phyloP scores from a whole-genome alignment of 2,888 invertebrate species.

The Deilephila elpenor region DNA sequence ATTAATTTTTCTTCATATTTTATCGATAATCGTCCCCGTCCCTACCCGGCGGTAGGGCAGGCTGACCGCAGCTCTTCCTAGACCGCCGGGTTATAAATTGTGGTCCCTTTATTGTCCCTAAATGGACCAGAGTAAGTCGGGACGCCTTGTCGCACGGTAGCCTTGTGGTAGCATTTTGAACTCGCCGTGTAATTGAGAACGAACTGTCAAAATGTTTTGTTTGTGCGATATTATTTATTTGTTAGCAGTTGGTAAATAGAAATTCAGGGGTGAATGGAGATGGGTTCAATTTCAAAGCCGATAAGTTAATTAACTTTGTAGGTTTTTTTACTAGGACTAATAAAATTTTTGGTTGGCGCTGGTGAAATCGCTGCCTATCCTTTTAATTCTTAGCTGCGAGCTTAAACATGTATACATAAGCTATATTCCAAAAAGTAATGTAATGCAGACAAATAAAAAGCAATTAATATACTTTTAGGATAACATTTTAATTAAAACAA shows the following conservation, averaged over 20 bases:
- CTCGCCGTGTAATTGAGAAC: slow-evolving; percentile 1
- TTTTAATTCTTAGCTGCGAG: too few species aligned
- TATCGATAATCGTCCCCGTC: slow-evolving; percentile 18
- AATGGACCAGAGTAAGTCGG: slow-evolving; percentile 27
- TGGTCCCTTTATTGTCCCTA: slow-evolving; percentile 32
- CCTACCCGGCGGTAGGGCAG: slow-evolving; percentile 25
- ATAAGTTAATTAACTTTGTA: too few species aligned
- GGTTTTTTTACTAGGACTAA: too few species aligned
- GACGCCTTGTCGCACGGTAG: slow-evolving; percentile 14
- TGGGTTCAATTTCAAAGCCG: neutral
- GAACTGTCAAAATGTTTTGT: neutral
- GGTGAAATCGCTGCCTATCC: too few species aligned
- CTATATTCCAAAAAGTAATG: too few species aligned
- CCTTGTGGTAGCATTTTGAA: slow-evolving; percentile 22
- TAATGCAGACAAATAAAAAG: too few species aligned
- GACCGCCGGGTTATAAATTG: slow-evolving; percentile 29
- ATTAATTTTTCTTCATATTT: neutral
- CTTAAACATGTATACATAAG: too few species aligned
- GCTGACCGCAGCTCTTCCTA: slow-evolving; percentile 29
- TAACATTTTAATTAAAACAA: too few species aligned
- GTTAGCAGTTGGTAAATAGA: neutral
- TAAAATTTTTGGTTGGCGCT: too few species aligned
- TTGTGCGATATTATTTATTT: neutral
- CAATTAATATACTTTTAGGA: too few species aligned
- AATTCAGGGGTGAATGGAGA: too few species aligned